phyloP scores from a whole-genome alignment of 2,888 invertebrate genomes.

The Scaptomyza caliginosa region DNA sequence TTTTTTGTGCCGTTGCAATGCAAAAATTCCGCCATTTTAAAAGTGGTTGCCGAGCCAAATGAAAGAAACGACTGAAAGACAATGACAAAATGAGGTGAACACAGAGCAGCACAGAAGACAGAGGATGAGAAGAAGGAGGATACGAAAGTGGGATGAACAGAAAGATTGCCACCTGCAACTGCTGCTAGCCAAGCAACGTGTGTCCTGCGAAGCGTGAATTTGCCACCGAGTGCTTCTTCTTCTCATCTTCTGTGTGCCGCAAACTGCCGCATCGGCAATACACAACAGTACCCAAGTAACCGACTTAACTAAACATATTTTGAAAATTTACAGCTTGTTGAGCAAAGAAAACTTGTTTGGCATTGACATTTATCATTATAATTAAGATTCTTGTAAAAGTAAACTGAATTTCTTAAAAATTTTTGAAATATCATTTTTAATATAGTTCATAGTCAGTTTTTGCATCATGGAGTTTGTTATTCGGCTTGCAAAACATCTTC shows the following conservation, averaged over 20 bases:
- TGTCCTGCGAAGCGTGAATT: slow-evolving; percentile 38
- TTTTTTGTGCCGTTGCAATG: slow-evolving; percentile 51
- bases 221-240: slow-evolving; percentile 18
- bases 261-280: slow-evolving; percentile 9
- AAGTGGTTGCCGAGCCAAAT: slow-evolving; percentile 50
- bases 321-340: too few relatives aligned
- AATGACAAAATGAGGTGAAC: slow-evolving; percentile 36
- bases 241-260: slow-evolving; percentile 1
- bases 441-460: too few relatives aligned
- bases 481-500: too few relatives aligned
- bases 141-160: too few relatives aligned
- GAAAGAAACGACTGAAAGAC: slow-evolving; percentile 41
- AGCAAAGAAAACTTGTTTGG: slow-evolving; percentile 9
- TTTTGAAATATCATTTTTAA: too few relatives aligned
- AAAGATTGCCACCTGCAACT: slow-evolving; percentile 1
- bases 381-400: too few relatives aligned
- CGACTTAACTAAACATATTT: slow-evolving; percentile 3
- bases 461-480: too few relatives aligned
- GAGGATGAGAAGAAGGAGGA: not conserved
- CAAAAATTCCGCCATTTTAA: slow-evolving; percentile 68
- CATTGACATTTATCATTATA: not conserved
- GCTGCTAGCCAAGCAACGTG: not conserved
- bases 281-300: not conserved
- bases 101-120: not conserved
- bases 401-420: too few relatives aligned